These are phyloP conservation scores for Netelia virgata DNA, from an alignment of 2,888 invertebrate genomes.

Conservation along the genomic window DNA sequence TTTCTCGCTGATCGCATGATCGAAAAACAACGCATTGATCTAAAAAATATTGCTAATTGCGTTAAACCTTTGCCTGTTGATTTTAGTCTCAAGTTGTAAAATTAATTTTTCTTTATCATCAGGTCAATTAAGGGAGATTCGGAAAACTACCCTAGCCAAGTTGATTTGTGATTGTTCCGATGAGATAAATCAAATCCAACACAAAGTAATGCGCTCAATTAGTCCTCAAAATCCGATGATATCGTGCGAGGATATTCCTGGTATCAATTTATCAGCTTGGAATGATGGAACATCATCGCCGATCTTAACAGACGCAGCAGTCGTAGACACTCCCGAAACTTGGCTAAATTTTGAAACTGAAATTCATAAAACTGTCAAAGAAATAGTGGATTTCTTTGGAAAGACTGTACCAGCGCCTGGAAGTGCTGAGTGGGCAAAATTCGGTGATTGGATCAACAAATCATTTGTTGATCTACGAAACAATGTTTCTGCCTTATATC, in stretches of 20 bases:
- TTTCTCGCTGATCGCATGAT: neutral
- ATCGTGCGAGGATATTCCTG: slow-evolving; percentile 88
- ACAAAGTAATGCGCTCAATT: slow-evolving; percentile 89
- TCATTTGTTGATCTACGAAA: slow-evolving; percentile 73
- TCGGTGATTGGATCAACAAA: slow-evolving; percentile 72
- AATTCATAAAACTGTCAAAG: slow-evolving; percentile 74
- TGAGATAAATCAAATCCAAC: slow-evolving; percentile 88
- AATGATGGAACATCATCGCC: slow-evolving; percentile 77
- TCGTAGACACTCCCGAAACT: slow-evolving; percentile 12
- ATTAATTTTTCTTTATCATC: slow-evolving; percentile 70
- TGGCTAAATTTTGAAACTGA: slow-evolving; percentile 72
- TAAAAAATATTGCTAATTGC: too few relatives aligned
- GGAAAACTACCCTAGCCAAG: slow-evolving; percentile 90
- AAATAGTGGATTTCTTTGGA: slow-evolving; percentile 71
- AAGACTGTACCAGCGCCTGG: slow-evolving; percentile 58
- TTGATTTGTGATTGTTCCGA: slow-evolving; percentile 93
- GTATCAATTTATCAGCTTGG: slow-evolving; percentile 88
- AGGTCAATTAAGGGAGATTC: slow-evolving; percentile 93
- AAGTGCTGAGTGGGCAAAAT: slow-evolving; percentile 70
- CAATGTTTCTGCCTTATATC: slow-evolving; percentile 68
- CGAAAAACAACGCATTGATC: too few relatives aligned
- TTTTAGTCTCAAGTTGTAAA: neutral
- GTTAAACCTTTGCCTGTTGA: too few relatives aligned
- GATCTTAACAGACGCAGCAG: slow-evolving; percentile 19
- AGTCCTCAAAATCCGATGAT: slow-evolving; percentile 87